Conservation (phyloP, 2,888 invertebrate genomes). For the Lithodes maja region DNA sequence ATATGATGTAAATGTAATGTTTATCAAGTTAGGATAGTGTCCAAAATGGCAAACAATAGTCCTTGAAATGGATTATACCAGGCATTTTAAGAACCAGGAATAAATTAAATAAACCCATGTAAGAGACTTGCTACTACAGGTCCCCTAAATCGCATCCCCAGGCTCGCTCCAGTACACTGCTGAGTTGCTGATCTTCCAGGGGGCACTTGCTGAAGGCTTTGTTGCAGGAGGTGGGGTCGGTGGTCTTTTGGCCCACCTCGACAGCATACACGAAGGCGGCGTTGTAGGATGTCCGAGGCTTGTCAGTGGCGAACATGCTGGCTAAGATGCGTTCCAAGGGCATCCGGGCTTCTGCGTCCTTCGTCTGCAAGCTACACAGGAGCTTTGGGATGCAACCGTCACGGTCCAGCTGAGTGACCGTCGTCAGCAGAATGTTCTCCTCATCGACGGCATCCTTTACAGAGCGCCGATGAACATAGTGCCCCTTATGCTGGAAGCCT, state of each 20-base stretch:
- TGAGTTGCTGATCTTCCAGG: background rate
- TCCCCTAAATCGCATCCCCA: background rate
- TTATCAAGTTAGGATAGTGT: too few species aligned
- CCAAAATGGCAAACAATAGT: too few species aligned
- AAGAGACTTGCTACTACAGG: background rate
- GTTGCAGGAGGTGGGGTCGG: conserved; percentile 4
- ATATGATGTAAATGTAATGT: too few species aligned
- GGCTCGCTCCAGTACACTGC: background rate
- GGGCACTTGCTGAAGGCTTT: conserved; percentile 16
- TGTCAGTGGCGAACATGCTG: conserved; percentile 28
- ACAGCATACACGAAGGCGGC: conserved; percentile 35
- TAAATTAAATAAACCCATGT: too few species aligned
- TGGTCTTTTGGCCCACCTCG: conserved; percentile 8
- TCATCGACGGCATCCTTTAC: background rate
- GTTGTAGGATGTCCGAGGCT: conserved; percentile 2
- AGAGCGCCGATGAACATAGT: background rate
- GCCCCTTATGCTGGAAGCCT: background rate
- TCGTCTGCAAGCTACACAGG: conserved; percentile 38
- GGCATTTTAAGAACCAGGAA: too few species aligned
- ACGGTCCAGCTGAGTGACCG: conserved; percentile 36
- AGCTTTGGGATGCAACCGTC: conserved; percentile 48
- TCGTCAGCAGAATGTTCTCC: conserved; percentile 24
- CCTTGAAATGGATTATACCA: too few species aligned
- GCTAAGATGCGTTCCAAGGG: conserved; percentile 25
- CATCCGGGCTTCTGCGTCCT: background rate